These are phyloP conservation scores for Parazoanthus atlanticus DNA, from an alignment of 92 coral and sea anemone genomes.

Conservation along the genomic window DNA sequence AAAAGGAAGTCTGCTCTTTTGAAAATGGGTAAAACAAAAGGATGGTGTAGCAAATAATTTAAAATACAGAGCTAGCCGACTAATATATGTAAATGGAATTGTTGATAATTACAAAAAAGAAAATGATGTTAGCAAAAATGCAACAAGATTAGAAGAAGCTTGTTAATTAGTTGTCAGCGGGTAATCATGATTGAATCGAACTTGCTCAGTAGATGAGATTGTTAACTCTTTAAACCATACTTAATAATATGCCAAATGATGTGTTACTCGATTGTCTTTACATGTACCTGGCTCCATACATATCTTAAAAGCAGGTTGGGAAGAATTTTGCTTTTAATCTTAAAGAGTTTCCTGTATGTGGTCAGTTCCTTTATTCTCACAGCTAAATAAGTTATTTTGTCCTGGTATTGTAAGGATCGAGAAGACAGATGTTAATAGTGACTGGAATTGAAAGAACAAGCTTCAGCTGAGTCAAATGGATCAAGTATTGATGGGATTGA, in stretches of 20 bases:
- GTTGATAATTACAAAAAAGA: not conserved
- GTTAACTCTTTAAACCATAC: not conserved
- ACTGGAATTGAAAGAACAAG: not conserved
- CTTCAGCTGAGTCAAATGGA: not conserved
- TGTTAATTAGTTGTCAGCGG: not conserved
- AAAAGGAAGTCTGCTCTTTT: conserved; percentile 36
- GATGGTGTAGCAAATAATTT: not conserved
- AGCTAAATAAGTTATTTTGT: too few species aligned
- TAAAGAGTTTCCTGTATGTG: not conserved
- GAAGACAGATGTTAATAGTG: not conserved
- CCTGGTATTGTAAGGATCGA: too few species aligned
- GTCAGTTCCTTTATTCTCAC: too few species aligned
- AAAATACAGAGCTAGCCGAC: not conserved
- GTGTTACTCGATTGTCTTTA: not conserved
- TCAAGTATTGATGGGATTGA: not conserved
- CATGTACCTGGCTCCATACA: not conserved
- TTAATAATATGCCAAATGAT: not conserved
- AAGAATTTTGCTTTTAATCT: not conserved
- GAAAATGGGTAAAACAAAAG: too few species aligned
- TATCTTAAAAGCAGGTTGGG: not conserved
- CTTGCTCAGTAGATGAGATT: too few species aligned
- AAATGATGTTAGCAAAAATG: not conserved
- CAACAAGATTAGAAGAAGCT: not conserved
- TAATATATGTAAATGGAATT: too few species aligned
- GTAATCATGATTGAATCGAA: not conserved